Evolutionary conservation across 2,888 invertebrate genomes (phyloP), one percentile per base, ranked within the genome.

Genomic region (Prosopocoilus inquinatus): DNA sequence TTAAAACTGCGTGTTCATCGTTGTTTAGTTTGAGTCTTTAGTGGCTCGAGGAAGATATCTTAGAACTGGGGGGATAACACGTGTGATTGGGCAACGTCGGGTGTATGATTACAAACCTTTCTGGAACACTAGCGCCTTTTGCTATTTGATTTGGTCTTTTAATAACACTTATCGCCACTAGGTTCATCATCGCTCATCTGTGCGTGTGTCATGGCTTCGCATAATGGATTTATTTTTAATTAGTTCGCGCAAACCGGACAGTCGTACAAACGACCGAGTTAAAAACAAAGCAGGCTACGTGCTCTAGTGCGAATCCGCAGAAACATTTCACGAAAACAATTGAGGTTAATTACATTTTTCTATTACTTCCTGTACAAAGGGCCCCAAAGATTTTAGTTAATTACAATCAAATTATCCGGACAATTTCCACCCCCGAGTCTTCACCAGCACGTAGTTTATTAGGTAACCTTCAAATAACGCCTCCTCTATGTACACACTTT

Each of bases 181-280:
- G 63, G 55, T 39, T 50, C 55, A 55, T 55, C 55, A 50, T 51
- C 45, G 20, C 20, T 59, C 53, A 52, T 54, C 63, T 61, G 67
- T 66, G 65, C 59, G 66, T 71, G 67, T 73, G 69, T 72, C 70
- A 73, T 74, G 73, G 73, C 72, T 70, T 69, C 71, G 66, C 66
- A 69, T 67, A 70, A 72, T 71, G 70, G 66, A 65, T 67, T 66
- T 65, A 64, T 58, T 66, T 65, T 61, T 62, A 60, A 67, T 65
- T 64, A 62, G 63, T 64, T 58, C 57, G 53, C 56, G 55, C 50
- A 55, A 55, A 55, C 55, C 50, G 46, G 38, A 39, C 34, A 15
- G 33, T 20, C 34, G n/a, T 41, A 48, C 20, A 34, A 44, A 41
- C 8, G 39, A 34, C 34, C 50, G 45, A 50, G 8, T 41, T 38